Conservation (phyloP, 2,113 vertebrate species). For the Glaucomys volans region DNA sequence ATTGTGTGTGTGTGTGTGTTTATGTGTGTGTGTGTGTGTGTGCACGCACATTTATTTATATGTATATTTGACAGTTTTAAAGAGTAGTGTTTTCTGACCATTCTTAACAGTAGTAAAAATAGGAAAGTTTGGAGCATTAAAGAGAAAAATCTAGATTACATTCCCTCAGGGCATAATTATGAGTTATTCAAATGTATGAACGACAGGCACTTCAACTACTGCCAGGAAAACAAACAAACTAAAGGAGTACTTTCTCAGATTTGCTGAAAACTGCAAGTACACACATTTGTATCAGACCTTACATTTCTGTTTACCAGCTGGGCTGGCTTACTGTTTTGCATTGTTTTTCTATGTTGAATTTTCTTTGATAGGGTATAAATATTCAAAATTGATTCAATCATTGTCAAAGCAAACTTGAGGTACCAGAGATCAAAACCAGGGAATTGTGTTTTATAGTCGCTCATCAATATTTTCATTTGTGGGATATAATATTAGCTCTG, state of each 20-base stretch:
- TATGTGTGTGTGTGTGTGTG: too few relatives aligned
- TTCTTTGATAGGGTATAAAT: not conserved
- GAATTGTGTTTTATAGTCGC: not conserved
- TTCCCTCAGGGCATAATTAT: not conserved
- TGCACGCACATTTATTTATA: not conserved
- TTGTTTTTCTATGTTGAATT: not conserved
- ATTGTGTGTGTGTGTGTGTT: too few relatives aligned
- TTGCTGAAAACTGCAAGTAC: not conserved
- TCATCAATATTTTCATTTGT: constrained; percentile 47
- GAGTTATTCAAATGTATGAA: not conserved
- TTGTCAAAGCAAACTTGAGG: constrained; percentile 16
- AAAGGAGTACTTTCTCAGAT: not conserved
- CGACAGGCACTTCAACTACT: not conserved
- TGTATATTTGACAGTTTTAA: not conserved
- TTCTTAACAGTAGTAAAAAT: not conserved
- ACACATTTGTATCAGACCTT: not conserved
- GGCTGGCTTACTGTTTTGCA: not conserved
- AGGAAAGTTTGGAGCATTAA: not conserved
- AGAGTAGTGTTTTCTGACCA: not conserved
- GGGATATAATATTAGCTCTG: not conserved
- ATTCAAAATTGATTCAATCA: constrained; percentile 37
- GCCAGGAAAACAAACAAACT: not conserved
- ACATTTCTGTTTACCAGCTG: not conserved
- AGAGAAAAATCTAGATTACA: not conserved
- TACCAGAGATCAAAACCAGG: not conserved